Evolutionary conservation across 2,113 vertebrate species (phyloP), one percentile per base, ranked within the genome.

Genomic region (Erythrolamprus reginae): DNA sequence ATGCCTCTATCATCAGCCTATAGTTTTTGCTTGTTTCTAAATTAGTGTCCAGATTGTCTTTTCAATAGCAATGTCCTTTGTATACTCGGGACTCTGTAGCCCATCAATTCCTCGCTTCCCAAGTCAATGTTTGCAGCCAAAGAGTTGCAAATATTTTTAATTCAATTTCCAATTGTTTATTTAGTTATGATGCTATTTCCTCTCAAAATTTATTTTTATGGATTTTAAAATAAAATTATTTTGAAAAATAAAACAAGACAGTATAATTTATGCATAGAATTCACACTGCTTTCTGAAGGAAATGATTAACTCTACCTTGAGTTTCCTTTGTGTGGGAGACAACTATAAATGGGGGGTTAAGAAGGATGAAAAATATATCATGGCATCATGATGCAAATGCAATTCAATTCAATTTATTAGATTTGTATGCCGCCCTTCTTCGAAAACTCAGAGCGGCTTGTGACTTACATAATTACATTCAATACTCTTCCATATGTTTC

Each of bases 21-120:
- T 91, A 92, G 88, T 89, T 95, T 92, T 93, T 94, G 87, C 90
- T 94, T 94, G 93, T 92, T 90, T 95, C 95, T 94, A 95, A 91
- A 89, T 51, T 92, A 91, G 65, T 7, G 89, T 93, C 94, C 93
- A 93, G 92, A 95, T 91, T 93, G 91, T 82, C 90, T 96, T 94
- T 33, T 12, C 17, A 45, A 51, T 77, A 77, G 70, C 70, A 42
- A 77, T 77, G 33, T 77, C 70, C 33, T 38, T 10, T 42, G 7
- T 42, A 21, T 9, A 21, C 33, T 42, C 33, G 21, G 33, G 42
- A 77, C 42, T 17, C 17, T 77, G 70, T 19, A 42, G 17, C 33
- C 7, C 33, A 42, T 42, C 15, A 77, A 19, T 38, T 3, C 33
- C 33, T 77, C 42, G 42, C 33, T 77, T 38, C 33, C 33, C 5